Evolutionary conservation across 2,113 vertebrate genomes (phyloP), one percentile per base, ranked within the genome.

Genomic region (Antennarius striatus): DNA sequence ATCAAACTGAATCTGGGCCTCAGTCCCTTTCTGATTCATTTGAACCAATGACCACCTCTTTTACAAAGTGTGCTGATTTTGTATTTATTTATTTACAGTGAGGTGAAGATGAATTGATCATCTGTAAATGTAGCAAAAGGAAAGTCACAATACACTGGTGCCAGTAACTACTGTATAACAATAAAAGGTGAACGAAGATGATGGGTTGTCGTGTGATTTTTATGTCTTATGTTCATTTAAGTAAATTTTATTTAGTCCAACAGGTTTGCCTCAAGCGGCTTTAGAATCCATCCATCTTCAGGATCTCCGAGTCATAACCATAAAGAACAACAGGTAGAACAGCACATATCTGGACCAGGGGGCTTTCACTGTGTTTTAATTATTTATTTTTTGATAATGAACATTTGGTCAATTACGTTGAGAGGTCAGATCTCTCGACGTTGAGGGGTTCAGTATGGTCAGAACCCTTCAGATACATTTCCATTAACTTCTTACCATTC

Each of bases 121-220:
- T 90, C 78, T 90, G 85, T 90, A 88, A 83, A 91, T 92, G 92
- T 93, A 93, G 91, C 91, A 90, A 89, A 91, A 81, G 49, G 75
- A 82, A 85, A 86, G 83, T 81, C 75, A 75, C 40, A 47, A 87
- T 74, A 85, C 78, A 84, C 67, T 82, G 88, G 75, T 91, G 87
- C 88, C 91, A 89, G 81, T 87, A 86, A 87, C 77, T 79, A 83
- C 87, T 89, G 87, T 90, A 77, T 90, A 87, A 91, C 63, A 90
- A 92, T 90, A 91, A 90, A 91, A 85, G 63, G 76, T 87, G 59
- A 86, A 86, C 49, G 22, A 65, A 81, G n/a, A 56, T 10, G 28
- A 61, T 13, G 1, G 2, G 4, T 39, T 66, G 30, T 3, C 53
- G 9, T 49, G 10, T 82, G 48, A 67, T 36, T 72, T 76, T 22